A percentile compares a stretch with the other conserved stretches of the same genome.
Conservation (phyloP, 2,888 invertebrate genomes). For the Heterodera filipjevi region DNA sequence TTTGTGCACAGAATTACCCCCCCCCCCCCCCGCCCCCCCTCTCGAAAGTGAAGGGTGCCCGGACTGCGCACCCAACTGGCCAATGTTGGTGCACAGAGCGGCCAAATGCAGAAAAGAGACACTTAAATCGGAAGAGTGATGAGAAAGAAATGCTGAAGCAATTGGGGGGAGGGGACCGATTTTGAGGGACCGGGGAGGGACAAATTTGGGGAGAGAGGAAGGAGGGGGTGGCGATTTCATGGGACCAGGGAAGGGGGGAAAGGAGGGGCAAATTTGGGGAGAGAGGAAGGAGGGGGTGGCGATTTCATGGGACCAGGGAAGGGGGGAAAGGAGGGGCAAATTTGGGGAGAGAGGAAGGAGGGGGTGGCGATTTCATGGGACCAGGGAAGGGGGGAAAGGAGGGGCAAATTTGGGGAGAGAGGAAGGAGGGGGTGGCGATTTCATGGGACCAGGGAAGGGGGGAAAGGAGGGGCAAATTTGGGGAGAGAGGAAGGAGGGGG, state of each 20-base stretch:
- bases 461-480: too few species aligned
- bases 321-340: background rate
- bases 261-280: background rate
- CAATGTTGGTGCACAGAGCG: background rate
- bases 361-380: background rate
- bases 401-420: background rate
- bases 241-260: background rate
- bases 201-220: background rate
- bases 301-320: background rate
- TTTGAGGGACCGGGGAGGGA: background rate
- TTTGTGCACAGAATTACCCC: background rate
- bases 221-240: background rate
- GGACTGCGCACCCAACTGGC: background rate
- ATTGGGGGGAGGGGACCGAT: background rate
- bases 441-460: too few species aligned
- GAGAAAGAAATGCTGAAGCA: background rate
- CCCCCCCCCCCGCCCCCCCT: background rate
- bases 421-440: background rate
- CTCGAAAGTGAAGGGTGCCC: constrained; percentile 5
- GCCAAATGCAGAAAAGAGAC: background rate
- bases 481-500: too few species aligned
- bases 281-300: background rate
- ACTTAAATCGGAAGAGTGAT: background rate
- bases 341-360: background rate
- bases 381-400: background rate